Evolutionary conservation across 2,797 vertebrate species (phyloP).

Genomic region (Coregonus sp.): DNA sequence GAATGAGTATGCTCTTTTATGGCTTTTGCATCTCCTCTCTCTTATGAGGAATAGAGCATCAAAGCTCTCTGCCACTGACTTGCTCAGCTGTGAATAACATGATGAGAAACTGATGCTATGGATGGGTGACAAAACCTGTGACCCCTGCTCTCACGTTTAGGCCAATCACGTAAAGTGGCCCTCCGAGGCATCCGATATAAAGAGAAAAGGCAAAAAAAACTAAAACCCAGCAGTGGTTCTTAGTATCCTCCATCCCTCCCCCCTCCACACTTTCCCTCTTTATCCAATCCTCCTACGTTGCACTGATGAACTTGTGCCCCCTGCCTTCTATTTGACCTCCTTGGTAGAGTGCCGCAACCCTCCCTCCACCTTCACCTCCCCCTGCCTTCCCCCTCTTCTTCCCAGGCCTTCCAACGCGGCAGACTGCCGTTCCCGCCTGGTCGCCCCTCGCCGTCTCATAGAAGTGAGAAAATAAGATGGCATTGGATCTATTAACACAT

Average conservation of each 20-base stretch:
- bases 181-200: slow-evolving; percentile 25
- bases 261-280: slow-evolving; percentile 11
- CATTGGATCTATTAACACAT: slow-evolving; percentile 89
- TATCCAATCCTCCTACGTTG: slow-evolving; percentile 34
- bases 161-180: slow-evolving; percentile 28
- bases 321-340: slow-evolving; percentile 83
- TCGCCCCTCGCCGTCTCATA: slow-evolving; percentile 77
- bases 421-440: slow-evolving; percentile 77
- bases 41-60: neutral
- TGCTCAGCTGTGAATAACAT: slow-evolving; percentile 13
- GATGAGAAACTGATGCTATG: neutral
- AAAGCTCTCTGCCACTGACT: neutral
- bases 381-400: slow-evolving; percentile 50
- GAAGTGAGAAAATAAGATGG: slow-evolving; percentile 92
- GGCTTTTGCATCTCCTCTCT: neutral
- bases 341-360: slow-evolving; percentile 58
- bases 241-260: slow-evolving; percentile 25
- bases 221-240: slow-evolving; percentile 12
- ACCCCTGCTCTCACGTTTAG: slow-evolving; percentile 9
- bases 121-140: neutral
- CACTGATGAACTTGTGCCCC: slow-evolving; percentile 82
- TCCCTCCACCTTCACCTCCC: slow-evolving; percentile 48
- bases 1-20: too few relatives aligned
- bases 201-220: neutral
- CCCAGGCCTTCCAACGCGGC: slow-evolving; percentile 54